These are phyloP conservation scores for Corythaeola cristata DNA, from an alignment of 2,113 vertebrate genomes.

Conservation along the genomic window DNA sequence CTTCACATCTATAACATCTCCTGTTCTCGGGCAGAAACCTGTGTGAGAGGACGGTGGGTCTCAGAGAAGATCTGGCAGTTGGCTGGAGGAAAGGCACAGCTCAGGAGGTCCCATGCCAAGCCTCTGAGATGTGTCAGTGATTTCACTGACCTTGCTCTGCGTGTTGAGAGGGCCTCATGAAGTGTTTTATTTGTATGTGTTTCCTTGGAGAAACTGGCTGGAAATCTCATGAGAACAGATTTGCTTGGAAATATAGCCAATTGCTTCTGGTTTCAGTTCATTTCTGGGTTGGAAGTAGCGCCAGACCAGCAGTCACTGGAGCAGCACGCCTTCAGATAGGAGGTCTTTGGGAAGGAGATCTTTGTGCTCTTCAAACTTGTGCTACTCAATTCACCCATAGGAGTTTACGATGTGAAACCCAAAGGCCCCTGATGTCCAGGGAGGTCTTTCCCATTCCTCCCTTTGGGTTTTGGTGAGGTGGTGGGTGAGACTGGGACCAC, in stretches of 20 bases:
- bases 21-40: neutral
- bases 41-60: neutral
- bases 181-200: neutral
- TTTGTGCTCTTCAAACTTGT: neutral
- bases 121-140: neutral
- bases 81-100: neutral
- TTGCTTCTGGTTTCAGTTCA: neutral
- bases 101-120: neutral
- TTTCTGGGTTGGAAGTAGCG: neutral
- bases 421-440: neutral
- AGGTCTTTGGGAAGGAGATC: neutral
- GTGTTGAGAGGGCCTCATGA: neutral
- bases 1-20: neutral
- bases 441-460: neutral
- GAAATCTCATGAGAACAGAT: neutral
- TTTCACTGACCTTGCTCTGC: neutral
- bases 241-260: neutral
- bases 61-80: neutral
- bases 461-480: neutral
- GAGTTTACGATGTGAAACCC: neutral
- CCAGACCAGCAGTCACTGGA: neutral
- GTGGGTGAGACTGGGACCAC: neutral
- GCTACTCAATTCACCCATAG: neutral
- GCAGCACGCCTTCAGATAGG: neutral
- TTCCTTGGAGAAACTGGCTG: neutral